Conservation (phyloP, 2,113 vertebrate genomes). For the Dasyprocta punctata region DNA sequence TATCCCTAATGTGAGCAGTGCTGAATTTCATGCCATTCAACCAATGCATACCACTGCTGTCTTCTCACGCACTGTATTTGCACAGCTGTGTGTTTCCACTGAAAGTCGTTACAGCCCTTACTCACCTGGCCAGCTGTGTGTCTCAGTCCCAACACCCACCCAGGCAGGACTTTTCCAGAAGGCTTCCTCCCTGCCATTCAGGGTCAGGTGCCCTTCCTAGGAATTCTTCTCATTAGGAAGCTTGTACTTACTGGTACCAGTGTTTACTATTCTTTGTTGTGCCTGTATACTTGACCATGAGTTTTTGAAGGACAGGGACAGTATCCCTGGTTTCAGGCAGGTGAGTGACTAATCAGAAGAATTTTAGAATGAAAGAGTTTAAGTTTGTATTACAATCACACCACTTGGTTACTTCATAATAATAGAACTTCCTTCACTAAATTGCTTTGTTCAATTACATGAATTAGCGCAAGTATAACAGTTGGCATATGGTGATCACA, state of each 20-base stretch:
- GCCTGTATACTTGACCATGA: neutral
- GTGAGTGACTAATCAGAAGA: neutral
- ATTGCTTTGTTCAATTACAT: neutral
- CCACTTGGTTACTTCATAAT: neutral
- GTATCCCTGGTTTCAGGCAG: neutral
- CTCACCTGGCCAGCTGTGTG: neutral
- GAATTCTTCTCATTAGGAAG: neutral
- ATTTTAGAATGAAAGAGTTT: neutral
- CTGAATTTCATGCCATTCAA: neutral
- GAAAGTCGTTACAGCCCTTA: neutral
- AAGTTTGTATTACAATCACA: neutral
- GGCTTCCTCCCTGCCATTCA: neutral
- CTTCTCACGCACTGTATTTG: neutral
- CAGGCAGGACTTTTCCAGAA: neutral
- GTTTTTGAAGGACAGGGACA: neutral
- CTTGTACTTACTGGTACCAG: neutral
- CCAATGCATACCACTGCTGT: rapidly evolving
- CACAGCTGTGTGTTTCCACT: neutral
- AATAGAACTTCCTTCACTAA: neutral
- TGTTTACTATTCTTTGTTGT: neutral
- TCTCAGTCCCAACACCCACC: neutral
- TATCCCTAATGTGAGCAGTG: neutral
- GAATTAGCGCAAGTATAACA: neutral
- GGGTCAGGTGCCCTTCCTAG: neutral
- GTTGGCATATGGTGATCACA: neutral